phyloP scores from a whole-genome alignment of 1,140 invertebrate species.

The Heliconius nattereri region DNA sequence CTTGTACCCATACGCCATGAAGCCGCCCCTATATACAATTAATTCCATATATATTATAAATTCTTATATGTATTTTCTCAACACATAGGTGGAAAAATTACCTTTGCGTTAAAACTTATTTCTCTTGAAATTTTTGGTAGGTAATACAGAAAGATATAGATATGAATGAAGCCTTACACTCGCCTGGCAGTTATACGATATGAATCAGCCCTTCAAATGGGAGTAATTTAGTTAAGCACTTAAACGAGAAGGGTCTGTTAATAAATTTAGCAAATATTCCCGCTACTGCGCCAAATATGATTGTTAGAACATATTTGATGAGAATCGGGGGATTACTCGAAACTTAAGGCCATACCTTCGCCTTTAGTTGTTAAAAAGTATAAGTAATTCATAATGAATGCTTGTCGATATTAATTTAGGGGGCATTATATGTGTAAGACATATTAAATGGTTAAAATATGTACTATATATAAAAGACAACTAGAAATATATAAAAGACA shows the following conservation, averaged over 20 bases:
- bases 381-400: not conserved
- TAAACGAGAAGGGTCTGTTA: slow-evolving; percentile 26
- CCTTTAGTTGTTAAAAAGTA: too few relatives aligned
- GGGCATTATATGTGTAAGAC: too few relatives aligned
- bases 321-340: not conserved
- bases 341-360: too few relatives aligned
- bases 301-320: not conserved
- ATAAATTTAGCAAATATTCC: slow-evolving; percentile 29
- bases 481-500: too few relatives aligned
- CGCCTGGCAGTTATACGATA: slow-evolving; percentile 10
- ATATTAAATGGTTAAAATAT: too few relatives aligned
- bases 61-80: too few relatives aligned
- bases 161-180: not conserved
- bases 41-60: too few relatives aligned
- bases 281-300: slow-evolving; percentile 4
- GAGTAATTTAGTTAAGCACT: slow-evolving; percentile 25
- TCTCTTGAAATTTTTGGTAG: not conserved
- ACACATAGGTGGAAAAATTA: too few relatives aligned
- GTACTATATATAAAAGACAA: too few relatives aligned
- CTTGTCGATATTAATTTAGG: not conserved
- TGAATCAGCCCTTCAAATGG: slow-evolving; percentile 20
- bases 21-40: too few relatives aligned
- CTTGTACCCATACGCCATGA: too few relatives aligned
- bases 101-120: not conserved
- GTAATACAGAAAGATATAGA: not conserved